A percentile compares a stretch with the other conserved stretches of the same genome.
Conservation (phyloP, 2,113 vertebrate genomes). For the Indri indri region DNA sequence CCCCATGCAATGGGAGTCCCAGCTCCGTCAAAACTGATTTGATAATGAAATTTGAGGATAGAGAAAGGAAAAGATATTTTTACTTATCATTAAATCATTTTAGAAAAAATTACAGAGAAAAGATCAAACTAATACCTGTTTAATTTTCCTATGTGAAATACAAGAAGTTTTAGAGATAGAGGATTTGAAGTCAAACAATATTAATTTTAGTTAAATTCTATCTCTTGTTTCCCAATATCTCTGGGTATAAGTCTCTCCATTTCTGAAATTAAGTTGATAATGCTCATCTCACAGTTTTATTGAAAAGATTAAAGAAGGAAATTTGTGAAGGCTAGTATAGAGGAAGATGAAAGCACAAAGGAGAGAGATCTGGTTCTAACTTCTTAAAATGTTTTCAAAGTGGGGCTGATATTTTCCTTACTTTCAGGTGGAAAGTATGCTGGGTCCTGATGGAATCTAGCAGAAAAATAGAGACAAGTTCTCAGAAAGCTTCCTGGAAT, state of each 20-base stretch:
- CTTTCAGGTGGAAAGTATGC: background rate
- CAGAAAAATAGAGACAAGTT: background rate
- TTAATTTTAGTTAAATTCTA: background rate
- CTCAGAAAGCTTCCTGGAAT: background rate
- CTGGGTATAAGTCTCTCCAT: background rate
- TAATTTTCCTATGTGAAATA: background rate
- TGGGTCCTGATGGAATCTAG: background rate
- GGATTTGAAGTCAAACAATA: background rate
- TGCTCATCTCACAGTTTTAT: background rate
- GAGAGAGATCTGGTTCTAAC: background rate
- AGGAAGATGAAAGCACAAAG: background rate
- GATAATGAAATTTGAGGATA: background rate
- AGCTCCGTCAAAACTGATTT: background rate
- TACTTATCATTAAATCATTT: background rate
- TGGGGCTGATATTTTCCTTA: background rate
- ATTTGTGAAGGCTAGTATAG: background rate
- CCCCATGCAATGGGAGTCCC: background rate
- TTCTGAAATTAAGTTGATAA: constrained; percentile 44
- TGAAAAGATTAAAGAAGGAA: background rate
- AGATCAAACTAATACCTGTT: background rate
- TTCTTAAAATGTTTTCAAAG: constrained; percentile 2
- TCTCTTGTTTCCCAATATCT: background rate
- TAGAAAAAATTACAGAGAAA: background rate
- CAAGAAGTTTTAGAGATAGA: background rate
- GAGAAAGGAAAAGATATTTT: constrained; percentile 10